Base-by-base conservation (phyloP, 1,140 invertebrate genomes). In the Anoplophora glabripennis region DNA sequence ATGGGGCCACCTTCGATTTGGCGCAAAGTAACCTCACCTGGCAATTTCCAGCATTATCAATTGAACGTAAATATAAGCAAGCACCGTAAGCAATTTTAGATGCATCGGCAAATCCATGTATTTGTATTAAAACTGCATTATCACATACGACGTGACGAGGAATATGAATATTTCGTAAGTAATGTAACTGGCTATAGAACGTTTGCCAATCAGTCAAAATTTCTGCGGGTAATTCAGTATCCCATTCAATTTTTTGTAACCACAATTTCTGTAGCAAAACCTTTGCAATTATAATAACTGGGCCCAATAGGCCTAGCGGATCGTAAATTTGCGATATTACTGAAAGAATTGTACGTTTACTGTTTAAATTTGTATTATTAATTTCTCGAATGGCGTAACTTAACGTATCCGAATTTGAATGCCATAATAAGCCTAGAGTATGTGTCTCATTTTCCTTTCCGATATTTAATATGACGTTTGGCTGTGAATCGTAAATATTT, bases 1-100 rank as follows among this genome's bases (percentile, higher is more conserved):
- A 15, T 0, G 73, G 75, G 3, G 73, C 72, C 7, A 78, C 68
- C 37, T 63, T 59, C 8, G 74, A 71, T 61, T 76, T 77, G 0
- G 72, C 61, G 14, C 61, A 68, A 0, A 75, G 3, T 10, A 74
- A 53, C 5, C 36, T 40, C 0, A 21, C 14, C 8, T 7, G 11
- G n/a, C 12, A 9, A 17, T 51, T 38, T 37, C 14, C 48, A 4
- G 8, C 4, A 36, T 21, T 36, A 17, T 51, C 35, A 4, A 51
- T 51, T 17, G 12, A 17, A 5, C 48, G 34, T n/a, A 63, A 21
- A 59, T 65, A 62, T 5, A 61, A 3, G 34, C 63, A 65, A 1
- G 47, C 59, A 14, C 63, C 55, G 35, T 58, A 58, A 0, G 55
- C 59, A 36, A 1, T 7, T 41, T 55, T 15, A 1, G 59, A 61